These are phyloP conservation scores for Psilopsiagon aymara DNA, from an alignment of 2,113 vertebrate species.

Conservation along the genomic window DNA sequence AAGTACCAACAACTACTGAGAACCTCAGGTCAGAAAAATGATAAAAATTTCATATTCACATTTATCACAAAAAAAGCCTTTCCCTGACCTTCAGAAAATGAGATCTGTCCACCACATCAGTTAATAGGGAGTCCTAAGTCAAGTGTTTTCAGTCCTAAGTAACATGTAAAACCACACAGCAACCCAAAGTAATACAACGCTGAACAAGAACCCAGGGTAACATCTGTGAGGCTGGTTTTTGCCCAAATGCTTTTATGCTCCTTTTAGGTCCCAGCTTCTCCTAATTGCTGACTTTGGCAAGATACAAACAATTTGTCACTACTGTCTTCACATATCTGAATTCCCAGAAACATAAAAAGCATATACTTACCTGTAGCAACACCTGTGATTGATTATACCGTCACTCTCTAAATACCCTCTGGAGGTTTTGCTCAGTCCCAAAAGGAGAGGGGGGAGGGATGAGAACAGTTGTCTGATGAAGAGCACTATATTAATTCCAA, in stretches of 20 bases:
- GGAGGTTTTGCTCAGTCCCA: slow-evolving; percentile 34
- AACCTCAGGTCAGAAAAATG: neutral
- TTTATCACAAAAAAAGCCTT: slow-evolving; percentile 59
- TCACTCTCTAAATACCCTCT: slow-evolving; percentile 17
- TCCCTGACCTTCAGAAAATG: slow-evolving; percentile 59
- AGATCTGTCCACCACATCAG: neutral
- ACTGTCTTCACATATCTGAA: neutral
- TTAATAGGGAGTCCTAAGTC: neutral
- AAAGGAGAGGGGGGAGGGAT: slow-evolving; percentile 16
- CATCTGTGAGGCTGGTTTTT: slow-evolving; percentile 39
- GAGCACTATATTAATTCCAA: slow-evolving; percentile 14
- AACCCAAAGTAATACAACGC: slow-evolving; percentile 2
- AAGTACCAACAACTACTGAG: neutral
- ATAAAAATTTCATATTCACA: neutral
- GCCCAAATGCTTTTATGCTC: neutral
- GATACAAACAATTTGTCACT: neutral
- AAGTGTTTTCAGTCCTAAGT: neutral
- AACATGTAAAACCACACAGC: slow-evolving; percentile 13
- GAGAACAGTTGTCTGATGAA: slow-evolving; percentile 5
- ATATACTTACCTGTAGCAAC: slow-evolving; percentile 55
- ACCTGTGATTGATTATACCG: slow-evolving; percentile 32
- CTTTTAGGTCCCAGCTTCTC: neutral
- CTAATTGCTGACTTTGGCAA: neutral
- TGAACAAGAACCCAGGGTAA: neutral
- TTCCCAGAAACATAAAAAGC: slow-evolving; percentile 19